These are phyloP conservation scores for Hipposideros armiger DNA, from an alignment of 2,113 vertebrate species.

Conservation along the genomic window DNA sequence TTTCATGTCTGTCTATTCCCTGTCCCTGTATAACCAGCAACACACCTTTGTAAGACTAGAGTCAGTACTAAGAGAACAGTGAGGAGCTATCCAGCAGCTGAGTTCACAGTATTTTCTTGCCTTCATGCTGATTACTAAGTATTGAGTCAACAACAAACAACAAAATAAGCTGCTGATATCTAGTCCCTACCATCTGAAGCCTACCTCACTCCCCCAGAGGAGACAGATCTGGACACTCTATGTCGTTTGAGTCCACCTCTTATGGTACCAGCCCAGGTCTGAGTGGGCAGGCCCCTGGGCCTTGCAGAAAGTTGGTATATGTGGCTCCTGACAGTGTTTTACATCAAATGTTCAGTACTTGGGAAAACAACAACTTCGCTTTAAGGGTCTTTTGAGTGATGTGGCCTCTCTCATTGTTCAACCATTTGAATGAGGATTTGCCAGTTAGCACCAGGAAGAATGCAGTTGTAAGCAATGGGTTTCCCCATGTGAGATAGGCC, in stretches of 20 bases:
- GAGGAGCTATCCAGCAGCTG: background rate
- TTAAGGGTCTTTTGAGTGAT: background rate
- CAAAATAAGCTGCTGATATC: background rate
- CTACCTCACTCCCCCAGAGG: background rate
- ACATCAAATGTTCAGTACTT: background rate
- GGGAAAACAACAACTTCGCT: background rate
- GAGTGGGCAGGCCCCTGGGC: background rate
- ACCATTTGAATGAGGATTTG: conserved; percentile 52
- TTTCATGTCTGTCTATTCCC: background rate
- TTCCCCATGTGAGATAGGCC: background rate
- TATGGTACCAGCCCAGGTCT: background rate
- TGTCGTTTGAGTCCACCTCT: background rate
- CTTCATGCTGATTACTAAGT: background rate
- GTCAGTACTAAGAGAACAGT: background rate
- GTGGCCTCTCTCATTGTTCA: conserved; percentile 44
- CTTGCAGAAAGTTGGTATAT: background rate
- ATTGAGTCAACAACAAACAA: background rate
- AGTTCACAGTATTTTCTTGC: background rate
- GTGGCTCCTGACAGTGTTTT: background rate
- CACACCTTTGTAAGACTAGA: background rate
- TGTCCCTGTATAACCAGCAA: background rate
- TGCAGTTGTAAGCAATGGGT: background rate
- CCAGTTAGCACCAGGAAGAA: background rate
- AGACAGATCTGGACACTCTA: background rate
- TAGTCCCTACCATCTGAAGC: background rate